Evolutionary conservation across 1,140 invertebrate species (phyloP).

Genomic region (Neoseiulus cucumeris): DNA sequence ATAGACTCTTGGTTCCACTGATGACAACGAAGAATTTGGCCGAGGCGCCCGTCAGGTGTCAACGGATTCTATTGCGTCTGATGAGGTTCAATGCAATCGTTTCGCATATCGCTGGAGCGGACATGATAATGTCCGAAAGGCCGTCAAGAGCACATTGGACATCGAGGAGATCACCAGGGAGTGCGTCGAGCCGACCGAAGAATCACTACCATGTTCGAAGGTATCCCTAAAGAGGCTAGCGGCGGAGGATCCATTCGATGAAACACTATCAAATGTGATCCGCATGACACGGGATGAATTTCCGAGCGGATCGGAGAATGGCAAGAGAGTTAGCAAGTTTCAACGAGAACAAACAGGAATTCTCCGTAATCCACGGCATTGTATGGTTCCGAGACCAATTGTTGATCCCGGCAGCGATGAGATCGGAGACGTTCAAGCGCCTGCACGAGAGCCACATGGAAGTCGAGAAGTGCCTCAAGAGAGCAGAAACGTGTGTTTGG

Average conservation of each 20-base stretch:
- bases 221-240: not conserved
- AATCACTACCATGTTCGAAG: not conserved
- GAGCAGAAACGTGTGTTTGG: not conserved
- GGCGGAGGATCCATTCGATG: not conserved
- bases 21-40: conserved; percentile 7
- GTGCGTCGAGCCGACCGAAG: no score
- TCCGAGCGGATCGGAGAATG: not conserved
- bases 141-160: not conserved
- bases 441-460: not conserved
- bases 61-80: conserved; percentile 14
- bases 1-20: conserved; percentile 11
- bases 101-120: conserved; percentile 13
- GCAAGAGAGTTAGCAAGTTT: not conserved
- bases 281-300: not conserved
- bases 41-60: conserved; percentile 12
- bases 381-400: no score
- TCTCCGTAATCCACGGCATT: no score
- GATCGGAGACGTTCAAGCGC: not conserved
- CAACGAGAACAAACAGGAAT: conserved; percentile 9
- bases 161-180: not conserved
- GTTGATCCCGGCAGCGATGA: no score
- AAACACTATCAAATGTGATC: not conserved
- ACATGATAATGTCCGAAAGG: conserved; percentile 11
- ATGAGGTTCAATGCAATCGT: conserved; percentile 11
- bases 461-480: not conserved